These are phyloP conservation scores for Alviniconcha strummeri DNA, from an alignment of 2,888 invertebrate species.

Conservation along the genomic window DNA sequence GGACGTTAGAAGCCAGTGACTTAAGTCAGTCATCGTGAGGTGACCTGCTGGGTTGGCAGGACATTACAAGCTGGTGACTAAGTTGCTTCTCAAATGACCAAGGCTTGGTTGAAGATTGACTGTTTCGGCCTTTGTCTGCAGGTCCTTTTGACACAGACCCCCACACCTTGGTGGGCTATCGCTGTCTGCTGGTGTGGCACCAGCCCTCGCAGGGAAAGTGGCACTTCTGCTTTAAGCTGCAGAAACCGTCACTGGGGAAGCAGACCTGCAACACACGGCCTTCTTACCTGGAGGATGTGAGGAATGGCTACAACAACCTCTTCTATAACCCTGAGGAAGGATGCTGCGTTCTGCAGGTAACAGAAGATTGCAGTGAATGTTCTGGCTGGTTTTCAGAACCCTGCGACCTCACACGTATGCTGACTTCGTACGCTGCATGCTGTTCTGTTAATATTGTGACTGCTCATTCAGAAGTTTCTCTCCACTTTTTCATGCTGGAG, in stretches of 20 bases:
- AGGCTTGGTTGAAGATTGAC: not conserved
- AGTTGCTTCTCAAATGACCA: not conserved
- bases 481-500: too few relatives aligned
- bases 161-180: conserved; percentile 75
- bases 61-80: too few relatives aligned
- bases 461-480: too few relatives aligned
- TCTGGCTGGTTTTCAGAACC: too few relatives aligned
- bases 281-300: conserved; percentile 33
- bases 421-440: too few relatives aligned
- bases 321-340: conserved; percentile 80
- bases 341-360: conserved; percentile 71
- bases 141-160: conserved; percentile 74
- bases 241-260: conserved; percentile 37
- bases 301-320: conserved; percentile 76
- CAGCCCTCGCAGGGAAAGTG: conserved; percentile 74
- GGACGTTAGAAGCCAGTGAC: too few relatives aligned
- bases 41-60: too few relatives aligned
- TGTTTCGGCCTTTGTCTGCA: conserved; percentile 45
- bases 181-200: conserved; percentile 79
- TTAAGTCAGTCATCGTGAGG: too few relatives aligned
- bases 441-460: too few relatives aligned
- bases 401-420: too few relatives aligned
- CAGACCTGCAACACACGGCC: conserved; percentile 18
- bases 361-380: too few relatives aligned
- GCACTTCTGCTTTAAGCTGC: conserved; percentile 80